A percentile compares a stretch with the other conserved stretches of the same genome.
phyloP scores from a whole-genome alignment of 2,113 vertebrate species.

The Pongo pygmaeus region DNA sequence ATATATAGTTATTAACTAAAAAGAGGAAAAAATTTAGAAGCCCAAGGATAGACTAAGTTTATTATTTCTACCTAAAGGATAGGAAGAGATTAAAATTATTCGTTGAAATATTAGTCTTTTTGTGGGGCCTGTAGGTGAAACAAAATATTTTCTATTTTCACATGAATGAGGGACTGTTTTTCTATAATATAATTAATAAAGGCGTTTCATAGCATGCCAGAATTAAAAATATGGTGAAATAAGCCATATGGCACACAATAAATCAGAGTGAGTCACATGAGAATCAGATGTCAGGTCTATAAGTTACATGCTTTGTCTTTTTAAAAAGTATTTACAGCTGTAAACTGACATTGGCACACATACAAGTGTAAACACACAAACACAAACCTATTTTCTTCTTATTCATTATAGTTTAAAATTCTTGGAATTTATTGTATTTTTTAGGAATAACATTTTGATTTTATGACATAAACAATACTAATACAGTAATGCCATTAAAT shows the following conservation, averaged over 20 bases:
- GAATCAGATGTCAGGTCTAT: neutral
- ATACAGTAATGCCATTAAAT: constrained; percentile 7
- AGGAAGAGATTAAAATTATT: neutral
- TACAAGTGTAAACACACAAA: neutral
- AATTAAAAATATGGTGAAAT: neutral
- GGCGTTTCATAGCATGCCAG: neutral
- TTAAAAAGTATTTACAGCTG: neutral
- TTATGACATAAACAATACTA: neutral
- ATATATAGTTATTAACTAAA: neutral
- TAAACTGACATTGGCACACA: neutral
- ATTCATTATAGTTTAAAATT: neutral
- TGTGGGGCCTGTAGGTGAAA: neutral
- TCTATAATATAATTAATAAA: neutral
- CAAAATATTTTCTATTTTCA: constrained; percentile 3
- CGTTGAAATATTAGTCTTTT: neutral
- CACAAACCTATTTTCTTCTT: neutral
- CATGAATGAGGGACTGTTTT: neutral
- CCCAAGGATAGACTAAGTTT: neutral
- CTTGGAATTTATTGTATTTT: neutral
- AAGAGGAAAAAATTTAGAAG: neutral
- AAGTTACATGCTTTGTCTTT: neutral
- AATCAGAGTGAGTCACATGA: neutral
- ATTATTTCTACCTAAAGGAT: neutral
- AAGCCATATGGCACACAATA: neutral
- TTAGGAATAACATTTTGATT: neutral